These are phyloP conservation scores for Pontoporia blainvillei DNA, from an alignment of 2,113 vertebrate genomes.

Conservation along the genomic window DNA sequence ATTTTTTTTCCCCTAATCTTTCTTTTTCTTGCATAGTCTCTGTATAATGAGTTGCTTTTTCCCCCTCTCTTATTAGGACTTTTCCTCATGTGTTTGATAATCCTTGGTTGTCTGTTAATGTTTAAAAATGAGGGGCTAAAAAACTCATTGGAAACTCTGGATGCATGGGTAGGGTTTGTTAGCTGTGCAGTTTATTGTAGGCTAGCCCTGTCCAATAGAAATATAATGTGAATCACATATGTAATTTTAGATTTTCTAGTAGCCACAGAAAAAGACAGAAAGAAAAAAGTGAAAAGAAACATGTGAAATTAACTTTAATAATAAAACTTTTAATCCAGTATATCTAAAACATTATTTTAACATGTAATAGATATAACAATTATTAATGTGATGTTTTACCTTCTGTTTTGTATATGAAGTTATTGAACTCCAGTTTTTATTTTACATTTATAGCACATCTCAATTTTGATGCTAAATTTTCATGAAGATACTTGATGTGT, in stretches of 20 bases:
- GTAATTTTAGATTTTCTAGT: neutral
- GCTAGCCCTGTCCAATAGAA: neutral
- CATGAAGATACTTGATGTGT: neutral
- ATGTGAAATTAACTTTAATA: slow-evolving; percentile 21
- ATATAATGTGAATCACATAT: neutral
- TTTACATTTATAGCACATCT: slow-evolving; percentile 5
- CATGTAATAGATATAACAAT: neutral
- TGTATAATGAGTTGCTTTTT: neutral
- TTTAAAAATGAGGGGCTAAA: slow-evolving; percentile 22
- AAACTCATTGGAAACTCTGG: neutral
- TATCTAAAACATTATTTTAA: neutral
- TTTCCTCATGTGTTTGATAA: slow-evolving; percentile 21
- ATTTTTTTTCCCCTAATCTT: neutral
- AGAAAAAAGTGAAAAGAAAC: neutral
- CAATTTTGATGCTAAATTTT: slow-evolving; percentile 27
- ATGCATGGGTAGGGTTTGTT: neutral
- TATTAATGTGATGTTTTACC: neutral
- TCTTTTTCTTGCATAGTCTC: neutral
- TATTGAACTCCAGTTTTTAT: neutral
- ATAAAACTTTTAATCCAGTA: neutral
- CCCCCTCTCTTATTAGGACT: neutral
- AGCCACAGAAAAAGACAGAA: neutral
- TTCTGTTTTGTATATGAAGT: slow-evolving; percentile 2
- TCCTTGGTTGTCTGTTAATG: neutral
- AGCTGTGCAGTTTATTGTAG: neutral